Base-by-base conservation (phyloP, 2,888 invertebrate genomes). In the Cataglyphis altisquamis region DNA sequence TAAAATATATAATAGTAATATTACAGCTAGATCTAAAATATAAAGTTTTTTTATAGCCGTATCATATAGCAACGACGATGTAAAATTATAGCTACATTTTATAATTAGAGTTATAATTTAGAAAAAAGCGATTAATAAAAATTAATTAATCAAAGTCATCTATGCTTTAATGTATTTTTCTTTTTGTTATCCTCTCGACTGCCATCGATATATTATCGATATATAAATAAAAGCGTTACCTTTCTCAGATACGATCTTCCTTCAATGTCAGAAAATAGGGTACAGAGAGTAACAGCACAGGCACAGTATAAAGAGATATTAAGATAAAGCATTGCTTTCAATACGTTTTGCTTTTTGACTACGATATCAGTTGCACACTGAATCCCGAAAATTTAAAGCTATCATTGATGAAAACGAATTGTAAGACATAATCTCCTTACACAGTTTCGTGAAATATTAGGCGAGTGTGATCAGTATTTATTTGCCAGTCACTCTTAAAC, bases 291-390 rank as follows among this genome's bases (percentile, higher is more conserved):
- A 87, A 87, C 75, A 72, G 68, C 85, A 72, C 72, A 89, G 88
- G 89, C 89, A 89, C 88, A 83, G 85, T 85, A 75, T 86, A 88
- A 82, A 82, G 78, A 85, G 75, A 86, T 62, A 77, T 87, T 85
- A 64, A 86, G 82, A 85, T 80, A 84, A 84, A 83, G 55, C 62
- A 77, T 63, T 80, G 77, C 83, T 78, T 78, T 77, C 83, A 55
- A 75, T 48, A 73, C 72, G 64, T 48, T 32, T 55, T 74, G 62
- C 62, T 64, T 86, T 78, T 66, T 75, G 66, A 55, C 75, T 66
- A 66, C 25, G 55, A 57, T 68, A 75, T 48, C 72, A 78, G 74
- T 78, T 72, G 80, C 82, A 81, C 52, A 81, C 84, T 86, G 83
- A 85, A 86, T 78, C 82, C 73, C 87, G 68, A 88, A 77, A 87